Conservation (phyloP, 2,888 invertebrate genomes). For the Drosophila setosimentum region DNA sequence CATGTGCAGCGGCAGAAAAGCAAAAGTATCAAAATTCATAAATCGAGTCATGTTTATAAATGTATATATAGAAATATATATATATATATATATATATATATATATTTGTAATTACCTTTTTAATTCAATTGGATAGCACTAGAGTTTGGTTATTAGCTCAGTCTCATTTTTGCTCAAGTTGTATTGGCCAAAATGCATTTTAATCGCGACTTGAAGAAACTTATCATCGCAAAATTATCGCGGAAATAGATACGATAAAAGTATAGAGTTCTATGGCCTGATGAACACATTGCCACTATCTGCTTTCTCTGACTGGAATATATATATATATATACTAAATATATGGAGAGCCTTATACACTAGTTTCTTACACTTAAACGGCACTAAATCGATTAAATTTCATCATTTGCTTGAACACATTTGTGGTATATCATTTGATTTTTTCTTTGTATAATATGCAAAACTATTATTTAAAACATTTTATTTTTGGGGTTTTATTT, state of each 20-base stretch:
- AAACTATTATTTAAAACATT: constrained; percentile 25
- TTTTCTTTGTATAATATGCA: constrained; percentile 41
- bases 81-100: neutral
- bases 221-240: constrained; percentile 83
- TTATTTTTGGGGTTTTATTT: constrained; percentile 20
- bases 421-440: constrained; percentile 55
- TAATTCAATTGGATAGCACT: constrained; percentile 24
- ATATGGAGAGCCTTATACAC: constrained; percentile 36
- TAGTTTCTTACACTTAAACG: constrained; percentile 46
- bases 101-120: constrained; percentile 26
- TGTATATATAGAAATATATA: neutral
- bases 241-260: constrained; percentile 83
- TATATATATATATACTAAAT: constrained; percentile 43
- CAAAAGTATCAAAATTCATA: constrained; percentile 47
- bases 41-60: neutral
- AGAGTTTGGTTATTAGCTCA: constrained; percentile 34
- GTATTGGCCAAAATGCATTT: constrained; percentile 75
- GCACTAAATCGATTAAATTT: constrained; percentile 49
- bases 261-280: constrained; percentile 73
- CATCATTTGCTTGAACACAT: constrained; percentile 60
- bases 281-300: constrained; percentile 80
- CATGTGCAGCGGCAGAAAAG: constrained; percentile 44
- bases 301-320: constrained; percentile 31
- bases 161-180: constrained; percentile 69
- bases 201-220: constrained; percentile 85